Evolutionary conservation across 2,113 vertebrate species (phyloP).

Genomic region (Gyps fulvus): DNA sequence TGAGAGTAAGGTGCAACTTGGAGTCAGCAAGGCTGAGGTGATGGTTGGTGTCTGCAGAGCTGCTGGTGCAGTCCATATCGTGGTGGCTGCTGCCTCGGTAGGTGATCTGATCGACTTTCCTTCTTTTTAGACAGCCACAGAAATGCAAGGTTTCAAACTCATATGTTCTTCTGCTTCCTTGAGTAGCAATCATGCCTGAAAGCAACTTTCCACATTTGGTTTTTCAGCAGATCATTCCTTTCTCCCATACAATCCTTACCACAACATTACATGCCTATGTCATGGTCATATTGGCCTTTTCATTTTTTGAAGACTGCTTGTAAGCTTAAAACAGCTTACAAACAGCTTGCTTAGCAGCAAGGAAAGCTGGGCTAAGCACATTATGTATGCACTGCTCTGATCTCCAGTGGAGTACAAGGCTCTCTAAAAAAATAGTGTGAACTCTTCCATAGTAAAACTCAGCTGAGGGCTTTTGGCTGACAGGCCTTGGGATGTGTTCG

Average conservation of each 20-base stretch:
- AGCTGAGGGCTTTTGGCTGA: background rate
- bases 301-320: background rate
- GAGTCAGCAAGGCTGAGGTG: background rate
- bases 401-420: background rate
- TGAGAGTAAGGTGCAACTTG: background rate
- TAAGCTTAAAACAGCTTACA: background rate
- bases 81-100: background rate
- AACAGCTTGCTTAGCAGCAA: background rate
- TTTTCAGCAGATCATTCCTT: background rate
- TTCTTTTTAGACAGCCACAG: background rate
- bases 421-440: rapidly evolving
- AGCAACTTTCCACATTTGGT: background rate
- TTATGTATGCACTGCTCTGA: background rate
- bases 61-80: rapidly evolving
- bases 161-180: background rate
- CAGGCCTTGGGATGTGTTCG: background rate
- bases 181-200: background rate
- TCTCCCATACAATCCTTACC: background rate
- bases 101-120: background rate
- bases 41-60: background rate
- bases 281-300: background rate
- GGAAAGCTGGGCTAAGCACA: background rate
- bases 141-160: background rate
- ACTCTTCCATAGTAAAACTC: background rate
- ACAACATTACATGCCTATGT: background rate